Conservation (phyloP, 2,113 vertebrate genomes). For the Mormoops blainvillei region DNA sequence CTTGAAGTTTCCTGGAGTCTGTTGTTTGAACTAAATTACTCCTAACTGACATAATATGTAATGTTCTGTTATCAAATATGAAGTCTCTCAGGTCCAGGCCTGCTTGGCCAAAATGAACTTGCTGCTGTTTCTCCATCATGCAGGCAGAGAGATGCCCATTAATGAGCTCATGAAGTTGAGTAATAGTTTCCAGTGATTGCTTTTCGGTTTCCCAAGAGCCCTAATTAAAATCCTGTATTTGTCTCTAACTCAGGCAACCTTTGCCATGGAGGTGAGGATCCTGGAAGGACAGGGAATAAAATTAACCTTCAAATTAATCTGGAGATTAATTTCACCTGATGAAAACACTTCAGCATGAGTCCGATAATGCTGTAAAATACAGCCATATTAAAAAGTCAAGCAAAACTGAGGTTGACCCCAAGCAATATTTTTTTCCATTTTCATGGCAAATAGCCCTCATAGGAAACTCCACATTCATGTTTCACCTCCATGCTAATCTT, state of each 20-base stretch:
- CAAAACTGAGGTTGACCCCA: neutral
- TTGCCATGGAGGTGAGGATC: neutral
- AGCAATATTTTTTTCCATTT: neutral
- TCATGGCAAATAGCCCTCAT: neutral
- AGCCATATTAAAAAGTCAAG: neutral
- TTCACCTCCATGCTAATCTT: neutral
- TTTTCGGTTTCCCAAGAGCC: conserved; percentile 61
- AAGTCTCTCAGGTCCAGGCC: conserved; percentile 46
- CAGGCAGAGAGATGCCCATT: conserved; percentile 53
- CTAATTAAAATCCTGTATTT: conserved; percentile 71
- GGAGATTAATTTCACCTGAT: conserved; percentile 23
- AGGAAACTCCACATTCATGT: neutral
- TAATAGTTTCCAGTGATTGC: conserved; percentile 58
- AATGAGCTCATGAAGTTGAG: conserved; percentile 65
- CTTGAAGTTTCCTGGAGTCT: neutral
- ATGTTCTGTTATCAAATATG: conserved; percentile 23
- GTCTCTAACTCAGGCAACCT: conserved; percentile 56
- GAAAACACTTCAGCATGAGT: neutral
- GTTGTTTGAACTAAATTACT: neutral
- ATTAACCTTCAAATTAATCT: neutral
- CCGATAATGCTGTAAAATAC: neutral
- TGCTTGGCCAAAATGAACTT: conserved; percentile 63
- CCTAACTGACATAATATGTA: conserved; percentile 25
- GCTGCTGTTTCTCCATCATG: conserved; percentile 46
- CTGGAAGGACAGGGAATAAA: conserved; percentile 7